phyloP scores from a whole-genome alignment of 2,797 vertebrate genomes.

The Sebastes dallii region DNA sequence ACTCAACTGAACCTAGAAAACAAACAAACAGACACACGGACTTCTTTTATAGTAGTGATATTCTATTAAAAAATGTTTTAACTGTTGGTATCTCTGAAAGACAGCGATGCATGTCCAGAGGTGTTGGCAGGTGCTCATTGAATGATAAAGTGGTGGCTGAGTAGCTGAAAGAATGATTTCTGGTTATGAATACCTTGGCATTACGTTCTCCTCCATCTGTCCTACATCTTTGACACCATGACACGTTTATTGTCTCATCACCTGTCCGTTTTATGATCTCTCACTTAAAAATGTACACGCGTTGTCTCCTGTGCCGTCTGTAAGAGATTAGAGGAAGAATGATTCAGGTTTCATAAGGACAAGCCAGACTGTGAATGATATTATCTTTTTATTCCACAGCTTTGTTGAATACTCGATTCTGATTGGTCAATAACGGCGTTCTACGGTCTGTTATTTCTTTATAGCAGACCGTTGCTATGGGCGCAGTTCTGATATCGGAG shows the following conservation, averaged over 20 bases:
- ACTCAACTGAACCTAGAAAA: constrained; percentile 54
- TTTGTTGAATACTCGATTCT: too few relatives aligned
- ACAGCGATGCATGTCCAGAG: constrained; percentile 70
- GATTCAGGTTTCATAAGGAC: constrained; percentile 2
- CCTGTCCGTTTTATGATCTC: constrained; percentile 8
- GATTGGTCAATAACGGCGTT: too few relatives aligned
- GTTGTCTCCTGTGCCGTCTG: background rate
- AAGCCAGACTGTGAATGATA: constrained; percentile 1
- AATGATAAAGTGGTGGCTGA: constrained; percentile 27
- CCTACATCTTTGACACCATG: constrained; percentile 7
- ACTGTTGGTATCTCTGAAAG: constrained; percentile 77
- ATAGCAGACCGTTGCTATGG: too few relatives aligned
- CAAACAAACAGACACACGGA: constrained; percentile 57
- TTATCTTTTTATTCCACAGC: background rate
- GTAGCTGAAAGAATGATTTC: constrained; percentile 15
- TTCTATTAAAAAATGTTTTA: constrained; percentile 76
- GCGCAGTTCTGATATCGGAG: too few relatives aligned
- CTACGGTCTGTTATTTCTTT: too few relatives aligned
- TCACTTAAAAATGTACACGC: background rate
- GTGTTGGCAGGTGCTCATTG: constrained; percentile 47
- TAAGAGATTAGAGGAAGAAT: background rate
- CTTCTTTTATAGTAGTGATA: constrained; percentile 82
- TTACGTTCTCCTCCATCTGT: constrained; percentile 16
- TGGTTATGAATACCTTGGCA: constrained; percentile 26
- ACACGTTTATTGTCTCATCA: constrained; percentile 21